Percentiles rank a stretch among this genome's conserved stretches.
These are phyloP conservation scores for Cheilosia pagana DNA, from an alignment of 2,888 invertebrate genomes.

Conservation along the genomic window DNA sequence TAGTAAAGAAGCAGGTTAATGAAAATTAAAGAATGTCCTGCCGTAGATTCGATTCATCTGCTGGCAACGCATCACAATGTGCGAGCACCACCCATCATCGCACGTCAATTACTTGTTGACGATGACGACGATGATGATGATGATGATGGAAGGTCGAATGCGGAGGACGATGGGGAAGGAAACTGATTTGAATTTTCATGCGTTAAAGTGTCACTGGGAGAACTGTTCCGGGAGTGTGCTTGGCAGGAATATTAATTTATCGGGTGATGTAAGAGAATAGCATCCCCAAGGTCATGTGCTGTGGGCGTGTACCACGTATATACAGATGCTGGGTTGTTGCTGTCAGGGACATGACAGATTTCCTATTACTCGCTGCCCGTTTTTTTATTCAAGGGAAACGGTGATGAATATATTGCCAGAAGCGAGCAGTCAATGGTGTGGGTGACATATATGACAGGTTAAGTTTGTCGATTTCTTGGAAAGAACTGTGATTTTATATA, in stretches of 20 bases:
- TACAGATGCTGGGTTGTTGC: constrained; percentile 2
- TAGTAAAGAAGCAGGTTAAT: constrained; percentile 22
- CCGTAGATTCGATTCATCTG: constrained; percentile 17
- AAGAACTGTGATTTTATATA: no score
- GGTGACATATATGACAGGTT: not conserved
- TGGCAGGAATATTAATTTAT: constrained; percentile 63
- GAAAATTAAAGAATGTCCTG: constrained; percentile 36
- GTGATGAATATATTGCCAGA: not conserved
- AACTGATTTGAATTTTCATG: constrained; percentile 64
- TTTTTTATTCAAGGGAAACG: not conserved
- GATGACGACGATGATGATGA: not conserved
- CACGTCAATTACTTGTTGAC: constrained; percentile 8
- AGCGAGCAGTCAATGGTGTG: not conserved
- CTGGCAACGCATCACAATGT: not conserved
- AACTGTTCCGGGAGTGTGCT: constrained; percentile 22
- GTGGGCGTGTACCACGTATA: not conserved
- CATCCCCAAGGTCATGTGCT: constrained; percentile 36
- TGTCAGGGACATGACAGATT: constrained; percentile 38
- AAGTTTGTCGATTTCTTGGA: no score
- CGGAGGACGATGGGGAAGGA: constrained; percentile 3
- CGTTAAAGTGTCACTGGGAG: constrained; percentile 51
- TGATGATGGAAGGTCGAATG: not conserved
- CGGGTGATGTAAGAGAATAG: constrained; percentile 34
- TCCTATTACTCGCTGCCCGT: constrained; percentile 5
- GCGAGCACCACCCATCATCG: not conserved